phyloP scores from a whole-genome alignment of 2,113 vertebrate species.

The Scophthalmus maximus region DNA sequence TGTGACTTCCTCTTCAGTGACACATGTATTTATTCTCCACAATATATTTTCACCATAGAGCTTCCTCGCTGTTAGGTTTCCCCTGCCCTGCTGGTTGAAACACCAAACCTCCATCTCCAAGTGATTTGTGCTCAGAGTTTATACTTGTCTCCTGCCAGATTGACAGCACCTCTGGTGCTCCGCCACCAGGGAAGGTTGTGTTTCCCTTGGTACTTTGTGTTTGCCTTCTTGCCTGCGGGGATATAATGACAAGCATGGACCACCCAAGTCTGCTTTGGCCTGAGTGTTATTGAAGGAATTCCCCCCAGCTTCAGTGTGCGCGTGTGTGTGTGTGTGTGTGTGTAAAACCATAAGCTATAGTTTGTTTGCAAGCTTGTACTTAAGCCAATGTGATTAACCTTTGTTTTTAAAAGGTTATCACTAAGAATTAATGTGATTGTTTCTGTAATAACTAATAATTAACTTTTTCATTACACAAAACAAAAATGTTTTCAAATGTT shows the following conservation, averaged over 20 bases:
- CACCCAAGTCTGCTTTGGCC: slow-evolving; percentile 78
- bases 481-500: slow-evolving; percentile 23
- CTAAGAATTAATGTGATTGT: slow-evolving; percentile 44
- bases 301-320: slow-evolving; percentile 41
- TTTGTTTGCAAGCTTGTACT: slow-evolving; percentile 54
- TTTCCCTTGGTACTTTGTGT: slow-evolving; percentile 78
- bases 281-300: slow-evolving; percentile 71
- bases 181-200: slow-evolving; percentile 49
- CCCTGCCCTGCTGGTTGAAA: slow-evolving; percentile 20
- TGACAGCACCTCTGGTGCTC: slow-evolving; percentile 56
- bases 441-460: slow-evolving; percentile 30
- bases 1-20: slow-evolving; percentile 45
- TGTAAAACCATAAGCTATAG: slow-evolving; percentile 34
- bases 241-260: slow-evolving; percentile 78
- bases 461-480: slow-evolving; percentile 22
- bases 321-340: slow-evolving; percentile 14
- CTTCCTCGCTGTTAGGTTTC: slow-evolving; percentile 9
- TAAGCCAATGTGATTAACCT: slow-evolving; percentile 54
- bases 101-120: slow-evolving; percentile 24
- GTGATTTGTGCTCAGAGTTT: slow-evolving; percentile 55
- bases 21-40: slow-evolving; percentile 39
- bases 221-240: slow-evolving; percentile 71
- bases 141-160: slow-evolving; percentile 45
- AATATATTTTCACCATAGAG: slow-evolving; percentile 17
- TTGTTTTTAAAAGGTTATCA: slow-evolving; percentile 54